A percentile compares a stretch with the other conserved stretches of the same genome.
phyloP scores from a whole-genome alignment of 2,888 invertebrate species.

The Ophraella communa region DNA sequence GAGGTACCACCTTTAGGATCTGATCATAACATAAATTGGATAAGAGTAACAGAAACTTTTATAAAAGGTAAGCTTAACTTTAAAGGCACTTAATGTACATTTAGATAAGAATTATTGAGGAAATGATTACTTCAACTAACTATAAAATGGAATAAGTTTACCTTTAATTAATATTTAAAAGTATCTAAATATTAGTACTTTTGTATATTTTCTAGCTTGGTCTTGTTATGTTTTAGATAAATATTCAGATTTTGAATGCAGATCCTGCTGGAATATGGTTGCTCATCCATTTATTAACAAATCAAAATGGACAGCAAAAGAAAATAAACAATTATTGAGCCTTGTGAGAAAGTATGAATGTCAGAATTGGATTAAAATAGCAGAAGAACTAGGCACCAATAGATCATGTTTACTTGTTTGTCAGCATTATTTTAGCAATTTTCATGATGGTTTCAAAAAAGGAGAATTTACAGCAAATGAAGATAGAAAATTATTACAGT shows the following conservation, averaged over 20 bases:
- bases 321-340: constrained; percentile 59
- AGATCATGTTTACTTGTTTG: constrained; percentile 76
- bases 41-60: constrained; percentile 60
- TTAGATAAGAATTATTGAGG: too few species aligned
- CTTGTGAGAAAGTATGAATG: constrained; percentile 58
- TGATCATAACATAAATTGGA: constrained; percentile 66
- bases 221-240: constrained; percentile 55
- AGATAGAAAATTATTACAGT: constrained; percentile 67
- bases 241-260: constrained; percentile 71
- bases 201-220: not conserved
- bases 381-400: constrained; percentile 63
- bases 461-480: constrained; percentile 73
- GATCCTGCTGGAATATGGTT: constrained; percentile 74
- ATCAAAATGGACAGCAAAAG: constrained; percentile 62
- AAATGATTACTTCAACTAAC: too few species aligned
- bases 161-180: not conserved
- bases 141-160: not conserved
- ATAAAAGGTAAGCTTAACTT: constrained; percentile 46
- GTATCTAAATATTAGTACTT: not conserved
- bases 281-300: constrained; percentile 74
- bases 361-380: constrained; percentile 74
- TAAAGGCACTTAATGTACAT: not conserved
- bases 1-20: constrained; percentile 43
- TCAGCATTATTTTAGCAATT: constrained; percentile 67
- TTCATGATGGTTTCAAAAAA: constrained; percentile 49